Evolutionary conservation across 64 coral and sea anemone species (phyloP), one percentile per base, ranked within the genome.

Genomic region (Dendronephthya gigantea): DNA sequence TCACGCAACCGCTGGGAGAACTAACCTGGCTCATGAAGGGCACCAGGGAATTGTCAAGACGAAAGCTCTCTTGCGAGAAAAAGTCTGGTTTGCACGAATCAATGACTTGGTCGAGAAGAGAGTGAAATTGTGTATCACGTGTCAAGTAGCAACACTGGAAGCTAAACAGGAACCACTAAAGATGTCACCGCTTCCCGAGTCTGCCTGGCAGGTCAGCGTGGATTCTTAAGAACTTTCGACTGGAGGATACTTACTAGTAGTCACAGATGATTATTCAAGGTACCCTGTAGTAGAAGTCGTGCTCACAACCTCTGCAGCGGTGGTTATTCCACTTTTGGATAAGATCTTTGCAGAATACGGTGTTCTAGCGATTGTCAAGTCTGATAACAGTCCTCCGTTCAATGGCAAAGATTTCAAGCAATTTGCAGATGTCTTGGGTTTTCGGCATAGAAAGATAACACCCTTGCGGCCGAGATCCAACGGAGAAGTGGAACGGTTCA

Each of bases 401-500:
- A 39, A 83, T 13, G 36, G 82, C 23, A 1, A 16, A 0, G 82
- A 83, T 6, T 45, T 83, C 16, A 28, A 8, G 8, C 1, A 33
- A 8, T 83, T 35, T 22, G 23, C 36, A 1, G 2, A 83, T n/a
- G 19, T 35, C 45, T 7, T 39, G 2, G 82, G 82, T 15, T 12
- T 83, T 48, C 1, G 19, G 1, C 82, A 83, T 45, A 14, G 40
- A 11, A 83, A 83, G 45, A 17, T 83, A 0, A 90, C 83, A 12
- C 52, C 87, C 4, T n/a, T 88, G 7, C 70, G 81, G 88, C 83
- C 85, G 25, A 31, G 39, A 39, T 22, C 85, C 49, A 86, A 90
- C 82, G 84, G 68, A 17, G 83, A 86, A 50, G 49, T 83, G 23
- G 76, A 91, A 17, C 82, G 90, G 35, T 91, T 91, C 50, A 79